Base-by-base conservation (phyloP, 2,113 vertebrate genomes). In the Rhinopomastus cyanomelas region DNA sequence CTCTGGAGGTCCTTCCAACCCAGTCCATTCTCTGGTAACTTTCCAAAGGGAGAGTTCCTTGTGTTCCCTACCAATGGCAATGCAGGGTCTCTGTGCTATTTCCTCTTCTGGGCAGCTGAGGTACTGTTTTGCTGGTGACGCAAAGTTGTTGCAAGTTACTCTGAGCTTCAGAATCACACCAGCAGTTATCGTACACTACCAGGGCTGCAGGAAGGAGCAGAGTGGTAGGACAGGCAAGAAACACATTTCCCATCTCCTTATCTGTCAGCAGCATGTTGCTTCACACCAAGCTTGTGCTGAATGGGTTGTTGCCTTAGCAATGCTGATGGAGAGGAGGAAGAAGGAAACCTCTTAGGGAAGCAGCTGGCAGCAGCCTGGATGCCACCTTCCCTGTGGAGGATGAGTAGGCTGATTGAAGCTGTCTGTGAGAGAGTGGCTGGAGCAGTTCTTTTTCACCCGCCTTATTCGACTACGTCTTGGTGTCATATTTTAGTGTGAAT, bases 281-380 rank as follows among this genome's bases (percentile, higher is more conserved):
- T 90, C 53, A 39, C 86, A 76, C 79, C 69, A 68, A 82, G 67
- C 78, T 83, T 83, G 10, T 56, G 2, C 42, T 62, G 69, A 94
- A 76, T 56, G 52, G 60, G 49, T 69, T 77, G 74, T 62, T 94
- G 81, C 85, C 6, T 76, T 94, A 74, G 88, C 75, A 93, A 76
- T 93, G 26, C 18, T 67, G 68, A 64, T 85, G 65, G 12, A 53
- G 51, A 69, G 89, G 92, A 87, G 53, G 80, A 85, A 74, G 73
- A 88, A 81, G 56, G 69, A 91, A 81, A 26, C 29, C 57, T 92
- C 85, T 87, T 19, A 81, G 42, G 71, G 71, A 94, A 92, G 65
- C 81, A 60, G 65, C 66, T 91, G 91, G 65, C 89, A 89, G 75
- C 82, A 88, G 87, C 62, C 72, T 82, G 86, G 78, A 83, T 96